Conservation (phyloP, 2,888 invertebrate genomes). For the Hyposoter dolosus region DNA sequence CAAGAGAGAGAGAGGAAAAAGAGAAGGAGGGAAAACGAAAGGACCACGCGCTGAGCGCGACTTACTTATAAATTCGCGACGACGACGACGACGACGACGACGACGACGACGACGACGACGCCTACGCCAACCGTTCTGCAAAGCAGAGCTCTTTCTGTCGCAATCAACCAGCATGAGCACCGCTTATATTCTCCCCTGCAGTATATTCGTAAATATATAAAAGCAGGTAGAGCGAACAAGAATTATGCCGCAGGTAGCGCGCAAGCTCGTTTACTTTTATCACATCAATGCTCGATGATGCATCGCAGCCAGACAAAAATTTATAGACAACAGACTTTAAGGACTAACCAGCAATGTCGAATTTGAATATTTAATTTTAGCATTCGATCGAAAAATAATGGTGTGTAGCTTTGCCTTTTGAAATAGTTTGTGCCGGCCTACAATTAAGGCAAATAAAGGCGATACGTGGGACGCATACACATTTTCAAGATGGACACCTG, state of each 20-base stretch:
- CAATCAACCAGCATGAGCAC: slow-evolving; percentile 61
- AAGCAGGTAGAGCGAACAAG: slow-evolving; percentile 55
- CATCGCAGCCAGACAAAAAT: slow-evolving; percentile 10
- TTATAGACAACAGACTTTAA: slow-evolving; percentile 43
- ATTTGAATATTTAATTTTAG: too few species aligned
- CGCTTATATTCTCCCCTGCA: slow-evolving; percentile 46
- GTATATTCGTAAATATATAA: slow-evolving; percentile 28
- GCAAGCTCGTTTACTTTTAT: slow-evolving; percentile 65
- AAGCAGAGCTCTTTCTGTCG: slow-evolving; percentile 51
- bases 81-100: slow-evolving; percentile 57
- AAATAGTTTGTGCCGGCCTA: not conserved
- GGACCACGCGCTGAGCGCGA: slow-evolving; percentile 46
- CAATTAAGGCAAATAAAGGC: slow-evolving; percentile 1
- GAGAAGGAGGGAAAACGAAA: slow-evolving; percentile 36
- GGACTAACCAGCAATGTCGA: not conserved
- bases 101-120: slow-evolving; percentile 55
- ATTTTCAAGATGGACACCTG: slow-evolving; percentile 33
- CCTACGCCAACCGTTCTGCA: slow-evolving; percentile 59
- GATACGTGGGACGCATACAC: slow-evolving; percentile 25
- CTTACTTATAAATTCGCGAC: slow-evolving; percentile 62
- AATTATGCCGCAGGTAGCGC: slow-evolving; percentile 59
- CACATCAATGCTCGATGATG: slow-evolving; percentile 47
- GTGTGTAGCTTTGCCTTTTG: not conserved
- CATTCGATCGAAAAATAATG: not conserved
- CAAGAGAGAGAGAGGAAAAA: not conserved